Evolutionary conservation across 2,113 vertebrate genomes (phyloP), one percentile per base, ranked within the genome.

Genomic region (Cyprinodon tularosa): DNA sequence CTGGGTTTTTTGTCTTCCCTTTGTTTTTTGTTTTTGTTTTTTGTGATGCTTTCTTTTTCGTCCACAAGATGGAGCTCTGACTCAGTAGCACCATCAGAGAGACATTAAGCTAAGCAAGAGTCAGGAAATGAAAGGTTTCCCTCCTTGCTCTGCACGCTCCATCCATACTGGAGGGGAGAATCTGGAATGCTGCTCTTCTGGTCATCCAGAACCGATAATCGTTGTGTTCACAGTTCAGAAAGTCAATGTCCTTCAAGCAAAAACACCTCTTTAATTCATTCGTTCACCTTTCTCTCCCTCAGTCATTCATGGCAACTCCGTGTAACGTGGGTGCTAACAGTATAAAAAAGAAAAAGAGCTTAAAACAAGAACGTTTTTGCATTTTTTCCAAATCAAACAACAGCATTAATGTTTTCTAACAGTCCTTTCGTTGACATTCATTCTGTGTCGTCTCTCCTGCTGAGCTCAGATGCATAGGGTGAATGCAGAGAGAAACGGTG

Each of bases 351-450:
- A 82, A 59, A 68, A 63, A 82, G 81, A 77, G 83, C 77, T 62
- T 50, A 77, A 80, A 66, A 81, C 71, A 72, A 78, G 77, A 68
- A 1, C 11, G 71, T 59, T 39, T 80, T 80, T 65, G 68, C 71
- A 61, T 65, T 62, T 68, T 29, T 73, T 63, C 20, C 20, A 57
- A 84, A 77, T 85, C 71, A 45, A 72, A 86, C 57, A 80, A 84
- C 84, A 76, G 84, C 76, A 45, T 87, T 59, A 82, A 38, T 86
- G 79, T 89, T 57, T 89, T 77, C 60, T 89, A 91, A 93, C 89
- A 89, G 90, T 91, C 87, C 78, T 47, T 86, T 89, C 84, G 88
- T 82, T 88, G 79, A 92, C 88, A 86, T 94, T 93, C 89, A 92
- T 82, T 68, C 78, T 79, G 86, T 88, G 83, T 84, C 66, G 72